Evolutionary conservation across 2,797 vertebrate species (phyloP).

Genomic region (Sorex maritimensis): DNA sequence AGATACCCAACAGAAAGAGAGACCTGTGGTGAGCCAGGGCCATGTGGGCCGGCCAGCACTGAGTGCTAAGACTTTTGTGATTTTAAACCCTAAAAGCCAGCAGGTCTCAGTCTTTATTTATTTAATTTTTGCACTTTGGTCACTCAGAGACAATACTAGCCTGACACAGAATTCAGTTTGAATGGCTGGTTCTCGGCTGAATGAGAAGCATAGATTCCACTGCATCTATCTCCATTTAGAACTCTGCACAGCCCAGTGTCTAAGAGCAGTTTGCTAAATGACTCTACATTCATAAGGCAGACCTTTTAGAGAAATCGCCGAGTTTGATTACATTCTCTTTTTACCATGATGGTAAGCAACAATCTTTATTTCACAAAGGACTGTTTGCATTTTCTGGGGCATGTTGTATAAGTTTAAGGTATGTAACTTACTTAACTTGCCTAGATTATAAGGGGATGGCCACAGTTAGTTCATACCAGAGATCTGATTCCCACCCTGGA

Average conservation of each 20-base stretch:
- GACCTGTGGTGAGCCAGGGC: background rate
- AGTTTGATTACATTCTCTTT: no score
- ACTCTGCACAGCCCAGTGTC: background rate
- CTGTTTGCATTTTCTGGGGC: no score
- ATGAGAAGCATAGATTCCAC: background rate
- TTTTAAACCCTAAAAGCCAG: background rate
- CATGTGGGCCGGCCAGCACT: background rate
- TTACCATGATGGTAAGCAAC: no score
- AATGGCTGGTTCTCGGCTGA: background rate
- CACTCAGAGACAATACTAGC: conserved; percentile 12
- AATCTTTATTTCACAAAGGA: no score
- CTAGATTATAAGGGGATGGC: no score
- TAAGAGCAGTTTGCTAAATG: conserved; percentile 14
- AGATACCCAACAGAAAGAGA: background rate
- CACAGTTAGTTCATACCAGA: no score
- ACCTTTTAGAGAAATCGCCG: background rate
- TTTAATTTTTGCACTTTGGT: background rate
- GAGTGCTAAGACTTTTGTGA: background rate
- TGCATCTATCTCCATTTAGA: background rate
- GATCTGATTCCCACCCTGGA: no score
- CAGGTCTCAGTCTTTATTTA: background rate
- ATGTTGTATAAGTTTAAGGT: no score
- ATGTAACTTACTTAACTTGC: no score
- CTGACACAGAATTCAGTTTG: background rate
- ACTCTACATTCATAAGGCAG: background rate